phyloP scores from a whole-genome alignment of 2,888 invertebrate genomes.

The Sicus ferrugineus region DNA sequence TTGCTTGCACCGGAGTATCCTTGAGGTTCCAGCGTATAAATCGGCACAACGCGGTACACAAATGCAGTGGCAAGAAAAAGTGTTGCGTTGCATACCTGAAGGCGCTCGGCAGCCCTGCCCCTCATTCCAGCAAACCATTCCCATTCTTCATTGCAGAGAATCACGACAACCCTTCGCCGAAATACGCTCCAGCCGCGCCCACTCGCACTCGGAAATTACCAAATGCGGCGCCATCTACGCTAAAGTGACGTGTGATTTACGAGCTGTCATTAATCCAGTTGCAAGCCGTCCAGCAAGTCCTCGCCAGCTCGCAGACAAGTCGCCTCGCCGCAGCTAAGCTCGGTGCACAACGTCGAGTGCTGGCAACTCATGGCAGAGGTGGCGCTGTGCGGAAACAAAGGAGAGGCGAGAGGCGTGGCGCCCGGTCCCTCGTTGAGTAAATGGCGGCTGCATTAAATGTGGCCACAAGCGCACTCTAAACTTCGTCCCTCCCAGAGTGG shows the following conservation, averaged over 20 bases:
- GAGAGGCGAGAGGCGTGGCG: too few species aligned
- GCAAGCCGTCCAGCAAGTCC: background rate
- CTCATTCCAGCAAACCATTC: background rate
- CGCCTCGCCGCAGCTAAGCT: background rate
- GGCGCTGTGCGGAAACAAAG: too few species aligned
- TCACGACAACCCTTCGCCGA: background rate
- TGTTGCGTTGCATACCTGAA: background rate
- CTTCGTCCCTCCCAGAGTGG: background rate
- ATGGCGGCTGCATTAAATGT: background rate
- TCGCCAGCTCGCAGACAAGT: background rate
- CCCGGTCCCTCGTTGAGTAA: too few species aligned
- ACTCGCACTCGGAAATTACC: constrained; percentile 19
- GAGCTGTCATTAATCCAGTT: constrained; percentile 39
- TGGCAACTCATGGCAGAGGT: background rate
- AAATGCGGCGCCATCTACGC: constrained; percentile 19
- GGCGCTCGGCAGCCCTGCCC: background rate
- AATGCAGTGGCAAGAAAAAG: background rate
- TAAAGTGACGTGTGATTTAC: constrained; percentile 37
- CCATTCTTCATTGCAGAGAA: too few species aligned
- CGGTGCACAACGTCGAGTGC: background rate
- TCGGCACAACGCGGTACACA: background rate
- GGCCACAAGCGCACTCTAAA: background rate
- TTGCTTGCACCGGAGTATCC: too few species aligned
- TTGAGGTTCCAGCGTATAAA: too few species aligned
- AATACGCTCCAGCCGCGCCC: constrained; percentile 1